These are phyloP conservation scores for Chelon auratus DNA, from an alignment of 2,797 vertebrate species.

Conservation along the genomic window DNA sequence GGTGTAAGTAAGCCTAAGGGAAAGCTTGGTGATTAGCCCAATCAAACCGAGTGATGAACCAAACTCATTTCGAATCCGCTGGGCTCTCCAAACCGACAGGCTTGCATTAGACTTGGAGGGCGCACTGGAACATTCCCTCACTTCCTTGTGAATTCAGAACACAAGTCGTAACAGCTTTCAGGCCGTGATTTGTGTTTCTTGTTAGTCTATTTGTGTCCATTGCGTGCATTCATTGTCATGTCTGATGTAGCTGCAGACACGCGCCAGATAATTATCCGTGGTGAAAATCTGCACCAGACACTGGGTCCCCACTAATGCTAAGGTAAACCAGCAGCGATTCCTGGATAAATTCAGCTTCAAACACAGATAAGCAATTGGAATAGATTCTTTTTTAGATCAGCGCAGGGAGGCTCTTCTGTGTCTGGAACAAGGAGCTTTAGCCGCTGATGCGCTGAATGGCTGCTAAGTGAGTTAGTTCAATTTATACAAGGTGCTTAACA, in stretches of 20 bases:
- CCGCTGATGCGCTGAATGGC: constrained; percentile 27
- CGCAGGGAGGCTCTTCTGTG: constrained; percentile 48
- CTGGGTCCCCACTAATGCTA: constrained; percentile 58
- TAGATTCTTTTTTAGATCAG: constrained; percentile 38
- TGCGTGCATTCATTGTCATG: constrained; percentile 16
- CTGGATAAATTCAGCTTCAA: constrained; percentile 64
- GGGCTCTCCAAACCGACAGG: constrained; percentile 31
- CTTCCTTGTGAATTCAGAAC: constrained; percentile 45
- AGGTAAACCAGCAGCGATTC: constrained; percentile 61
- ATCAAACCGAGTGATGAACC: constrained; percentile 49
- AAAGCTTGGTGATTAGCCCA: constrained; percentile 50
- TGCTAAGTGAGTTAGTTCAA: constrained; percentile 70
- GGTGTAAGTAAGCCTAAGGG: constrained; percentile 39
- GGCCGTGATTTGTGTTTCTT: constrained; percentile 26
- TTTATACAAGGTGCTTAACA: constrained; percentile 71
- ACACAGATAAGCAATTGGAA: constrained; percentile 59
- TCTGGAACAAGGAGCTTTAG: constrained; percentile 65
- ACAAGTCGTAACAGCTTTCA: constrained; percentile 23
- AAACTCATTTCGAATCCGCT: constrained; percentile 56
- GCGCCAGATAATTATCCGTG: constrained; percentile 47
- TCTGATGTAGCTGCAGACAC: constrained; percentile 35
- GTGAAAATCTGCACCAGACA: constrained; percentile 46
- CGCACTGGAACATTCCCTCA: constrained; percentile 49
- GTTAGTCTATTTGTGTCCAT: constrained; percentile 21
- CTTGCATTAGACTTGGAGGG: constrained; percentile 56